phyloP scores from a whole-genome alignment of 2,888 invertebrate genomes.

The Iphiclides podalirius region DNA sequence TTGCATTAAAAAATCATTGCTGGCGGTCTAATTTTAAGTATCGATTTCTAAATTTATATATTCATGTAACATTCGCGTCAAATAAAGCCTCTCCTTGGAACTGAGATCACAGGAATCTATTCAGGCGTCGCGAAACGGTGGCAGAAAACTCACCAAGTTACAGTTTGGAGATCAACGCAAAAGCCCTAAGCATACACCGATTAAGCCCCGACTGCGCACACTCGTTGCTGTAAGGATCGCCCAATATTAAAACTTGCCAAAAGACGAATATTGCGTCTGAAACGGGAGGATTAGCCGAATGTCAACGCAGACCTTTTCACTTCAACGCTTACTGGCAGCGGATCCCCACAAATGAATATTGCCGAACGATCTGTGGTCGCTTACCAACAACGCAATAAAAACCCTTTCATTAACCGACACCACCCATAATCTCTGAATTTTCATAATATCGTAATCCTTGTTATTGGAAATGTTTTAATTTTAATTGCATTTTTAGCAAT shows the following conservation, averaged over 20 bases:
- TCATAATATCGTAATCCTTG: no score
- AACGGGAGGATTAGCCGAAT: constrained; percentile 52
- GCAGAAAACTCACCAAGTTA: no score
- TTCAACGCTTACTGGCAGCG: constrained; percentile 12
- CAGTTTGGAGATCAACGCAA: constrained; percentile 24
- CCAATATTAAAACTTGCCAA: constrained; percentile 67
- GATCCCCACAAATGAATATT: constrained; percentile 15
- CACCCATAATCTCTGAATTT: no score
- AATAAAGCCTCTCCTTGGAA: no score
- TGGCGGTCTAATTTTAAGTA: no score
- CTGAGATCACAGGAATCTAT: no score
- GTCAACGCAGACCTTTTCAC: constrained; percentile 47
- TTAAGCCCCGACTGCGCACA: constrained; percentile 49
- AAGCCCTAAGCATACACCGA: constrained; percentile 44
- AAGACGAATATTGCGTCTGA: constrained; percentile 64
- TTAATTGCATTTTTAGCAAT: no score
- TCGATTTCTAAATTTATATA: no score
- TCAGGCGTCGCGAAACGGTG: no score
- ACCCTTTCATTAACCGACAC: background rate
- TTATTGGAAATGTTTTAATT: no score
- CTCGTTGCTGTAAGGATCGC: constrained; percentile 42
- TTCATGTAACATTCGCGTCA: no score
- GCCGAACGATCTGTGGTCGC: constrained; percentile 4
- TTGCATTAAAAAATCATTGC: no score
- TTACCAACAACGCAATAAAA: constrained; percentile 3